phyloP scores from a whole-genome alignment of 1,140 invertebrate species.

The Melanaphis sacchari region DNA sequence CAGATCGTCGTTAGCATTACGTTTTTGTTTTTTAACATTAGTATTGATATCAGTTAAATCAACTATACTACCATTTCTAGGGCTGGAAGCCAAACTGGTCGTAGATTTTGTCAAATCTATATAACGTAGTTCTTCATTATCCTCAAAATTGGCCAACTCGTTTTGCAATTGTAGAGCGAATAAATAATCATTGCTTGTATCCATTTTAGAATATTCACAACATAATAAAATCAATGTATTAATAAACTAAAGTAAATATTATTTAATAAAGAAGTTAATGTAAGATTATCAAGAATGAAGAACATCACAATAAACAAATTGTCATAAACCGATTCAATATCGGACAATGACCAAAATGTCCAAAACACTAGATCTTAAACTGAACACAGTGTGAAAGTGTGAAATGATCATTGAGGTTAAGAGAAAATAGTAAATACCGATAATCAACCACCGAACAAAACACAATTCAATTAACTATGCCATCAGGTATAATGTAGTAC shows the following conservation, averaged over 20 bases:
- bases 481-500: too few relatives aligned
- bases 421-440: too few relatives aligned
- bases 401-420: too few relatives aligned
- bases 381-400: not conserved
- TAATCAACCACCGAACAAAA: too few relatives aligned
- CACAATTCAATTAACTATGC: too few relatives aligned
- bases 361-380: not conserved
- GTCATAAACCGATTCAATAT: not conserved
- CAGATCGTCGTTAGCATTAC: not conserved
- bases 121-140: not conserved
- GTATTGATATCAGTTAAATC: not conserved
- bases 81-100: not conserved
- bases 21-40: not conserved
- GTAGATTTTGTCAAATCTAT: slow-evolving; percentile 19
- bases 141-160: not conserved
- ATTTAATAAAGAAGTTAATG: not conserved
- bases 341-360: not conserved
- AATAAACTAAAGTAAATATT: not conserved
- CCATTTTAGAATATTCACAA: not conserved
- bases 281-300: not conserved
- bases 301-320: too few relatives aligned
- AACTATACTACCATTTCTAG: not conserved
- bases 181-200: slow-evolving; percentile 37
- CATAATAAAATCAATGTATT: not conserved
- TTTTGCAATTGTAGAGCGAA: slow-evolving; percentile 43